Conservation (phyloP, 2,797 vertebrate species). For the Poeciliopsis paucimaculata region DNA sequence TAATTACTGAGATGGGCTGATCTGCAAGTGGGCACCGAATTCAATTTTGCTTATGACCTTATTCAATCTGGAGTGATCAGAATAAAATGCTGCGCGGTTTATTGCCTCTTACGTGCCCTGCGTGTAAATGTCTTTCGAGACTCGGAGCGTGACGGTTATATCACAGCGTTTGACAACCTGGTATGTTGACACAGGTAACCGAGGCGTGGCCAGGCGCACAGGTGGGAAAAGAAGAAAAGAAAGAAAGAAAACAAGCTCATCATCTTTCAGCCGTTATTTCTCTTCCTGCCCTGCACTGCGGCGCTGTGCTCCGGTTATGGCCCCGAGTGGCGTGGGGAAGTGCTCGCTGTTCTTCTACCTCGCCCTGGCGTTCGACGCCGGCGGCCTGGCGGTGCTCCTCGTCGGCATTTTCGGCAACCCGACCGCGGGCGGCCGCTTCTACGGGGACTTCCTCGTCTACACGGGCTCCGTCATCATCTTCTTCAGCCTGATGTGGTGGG, state of each 20-base stretch:
- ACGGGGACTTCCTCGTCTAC: slow-evolving; percentile 86
- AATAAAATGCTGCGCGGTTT: background rate
- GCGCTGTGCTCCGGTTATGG: slow-evolving; percentile 61
- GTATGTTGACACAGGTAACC: slow-evolving; percentile 12
- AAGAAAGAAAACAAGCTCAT: slow-evolving; percentile 11
- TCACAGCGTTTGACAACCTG: background rate
- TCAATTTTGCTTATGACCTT: background rate
- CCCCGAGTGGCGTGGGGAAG: slow-evolving; percentile 67
- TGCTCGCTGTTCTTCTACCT: slow-evolving; percentile 75
- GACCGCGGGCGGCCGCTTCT: slow-evolving; percentile 71
- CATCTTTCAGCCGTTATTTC: slow-evolving; percentile 19
- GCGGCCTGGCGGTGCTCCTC: slow-evolving; percentile 73
- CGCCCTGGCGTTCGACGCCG: slow-evolving; percentile 72
- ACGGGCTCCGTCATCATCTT: slow-evolving; percentile 82
- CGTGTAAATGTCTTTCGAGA: background rate
- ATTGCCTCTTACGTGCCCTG: background rate
- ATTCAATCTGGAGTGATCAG: background rate
- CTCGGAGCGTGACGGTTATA: slow-evolving; percentile 1
- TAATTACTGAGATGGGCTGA: background rate
- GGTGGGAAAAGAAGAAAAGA: slow-evolving; percentile 28
- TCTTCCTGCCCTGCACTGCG: background rate
- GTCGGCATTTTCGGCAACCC: slow-evolving; percentile 82
- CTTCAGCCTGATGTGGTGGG: slow-evolving; percentile 84
- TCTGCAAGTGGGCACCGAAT: background rate
- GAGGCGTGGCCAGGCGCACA: slow-evolving; percentile 55